phyloP scores from a whole-genome alignment of 2,888 invertebrate species.

The Conops quadrifasciatus region DNA sequence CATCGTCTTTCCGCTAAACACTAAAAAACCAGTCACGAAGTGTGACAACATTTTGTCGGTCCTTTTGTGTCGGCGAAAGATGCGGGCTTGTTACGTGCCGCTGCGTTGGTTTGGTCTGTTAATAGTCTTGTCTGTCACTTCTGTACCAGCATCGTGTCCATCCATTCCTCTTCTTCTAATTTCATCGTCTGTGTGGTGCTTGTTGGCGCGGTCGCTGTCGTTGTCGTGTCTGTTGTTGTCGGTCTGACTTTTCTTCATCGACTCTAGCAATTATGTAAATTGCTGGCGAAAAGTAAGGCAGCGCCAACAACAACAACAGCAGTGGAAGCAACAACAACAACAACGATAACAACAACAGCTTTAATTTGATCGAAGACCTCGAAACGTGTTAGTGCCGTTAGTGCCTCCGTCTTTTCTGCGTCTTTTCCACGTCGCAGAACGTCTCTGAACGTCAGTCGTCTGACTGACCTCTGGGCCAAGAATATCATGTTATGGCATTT shows the following conservation, averaged over 20 bases:
- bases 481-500: constrained; percentile 56
- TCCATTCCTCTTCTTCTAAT: background rate
- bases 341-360: background rate
- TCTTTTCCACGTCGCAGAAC: too few relatives aligned
- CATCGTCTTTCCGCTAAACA: background rate
- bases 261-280: constrained; percentile 34
- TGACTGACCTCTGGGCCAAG: constrained; percentile 52
- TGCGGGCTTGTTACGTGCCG: background rate
- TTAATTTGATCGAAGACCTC: constrained; percentile 8
- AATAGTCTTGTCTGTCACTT: too few relatives aligned
- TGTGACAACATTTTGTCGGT: constrained; percentile 2
- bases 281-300: constrained; percentile 17
- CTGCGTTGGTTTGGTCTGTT: background rate
- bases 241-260: background rate
- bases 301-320: constrained; percentile 9
- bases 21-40: background rate
- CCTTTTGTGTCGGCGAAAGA: background rate
- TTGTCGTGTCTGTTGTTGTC: constrained; percentile 5
- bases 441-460: background rate
- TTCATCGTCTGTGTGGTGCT: background rate
- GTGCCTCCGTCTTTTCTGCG: background rate
- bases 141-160: too few relatives aligned
- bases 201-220: background rate
- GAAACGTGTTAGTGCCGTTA: constrained; percentile 10
- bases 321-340: background rate